Base-by-base conservation (phyloP, 2,113 vertebrate species). In the Gobius niger region DNA sequence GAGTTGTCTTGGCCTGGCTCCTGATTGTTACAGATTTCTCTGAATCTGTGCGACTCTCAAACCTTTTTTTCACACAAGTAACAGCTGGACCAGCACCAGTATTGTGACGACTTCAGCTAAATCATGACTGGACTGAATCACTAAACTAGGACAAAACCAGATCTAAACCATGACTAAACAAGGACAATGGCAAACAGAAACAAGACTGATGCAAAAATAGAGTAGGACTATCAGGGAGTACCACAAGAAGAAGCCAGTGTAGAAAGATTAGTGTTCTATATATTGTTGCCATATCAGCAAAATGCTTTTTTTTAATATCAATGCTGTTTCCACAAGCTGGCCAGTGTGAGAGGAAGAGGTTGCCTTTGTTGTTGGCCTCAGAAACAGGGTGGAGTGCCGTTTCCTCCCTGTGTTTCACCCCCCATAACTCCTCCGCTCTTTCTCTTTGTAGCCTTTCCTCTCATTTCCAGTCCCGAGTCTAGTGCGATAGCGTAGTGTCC, bases 361-460 rank as follows among this genome's bases (percentile, higher is more conserved):
- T 74, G 87, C 82, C 85, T 87, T 90, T 91, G 88, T 88, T 90
- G 81, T 87, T 73, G 1, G 69, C 75, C 76, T 75, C 81, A 81
- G 81, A 82, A 88, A 90, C 80, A 88, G 90, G 91, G 92, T 90
- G 91, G 89, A 90, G 91, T 90, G 83, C 83, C 65, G 63, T 89
- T 92, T 92, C 92, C 91, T 93, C 90, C 73, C 81, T 84, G 85
- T 85, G 85, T 91, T 92, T 14, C 65, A 64, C 44, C 7, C 57
- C 68, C 61, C 69, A 19, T 60, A 67, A 61, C 60, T 70, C 67
- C 68, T 80, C 68, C 69, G 78, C 73, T 82, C 80, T 83, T 82
- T 75, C 81, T 65, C 65, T 86, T 77, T 83, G 59, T 77, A 65
- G 66, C 69, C 65, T 80, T 72, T 76, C 65, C 76, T 77, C 73